Percentiles rank a stretch among this genome's conserved stretches.
Evolutionary conservation across 37 sponge, comb jelly and placozoan genomes (phyloP).

Genomic region (Tethya wilhelma): DNA sequence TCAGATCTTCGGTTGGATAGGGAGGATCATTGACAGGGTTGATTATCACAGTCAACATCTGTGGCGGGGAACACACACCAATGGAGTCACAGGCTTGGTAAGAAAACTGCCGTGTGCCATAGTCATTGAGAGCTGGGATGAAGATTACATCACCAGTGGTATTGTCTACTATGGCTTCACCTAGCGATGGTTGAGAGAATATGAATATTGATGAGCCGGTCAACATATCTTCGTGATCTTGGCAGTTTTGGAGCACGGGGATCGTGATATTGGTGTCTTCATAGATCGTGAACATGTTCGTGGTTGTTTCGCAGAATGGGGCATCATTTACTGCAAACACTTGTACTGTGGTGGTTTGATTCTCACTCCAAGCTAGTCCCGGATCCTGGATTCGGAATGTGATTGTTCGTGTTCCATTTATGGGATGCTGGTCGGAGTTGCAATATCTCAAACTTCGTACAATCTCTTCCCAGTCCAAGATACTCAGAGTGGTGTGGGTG

Average conservation of each 20-base stretch:
- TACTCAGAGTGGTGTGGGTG: slow-evolving; percentile 39
- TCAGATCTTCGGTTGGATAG: slow-evolving; percentile 40
- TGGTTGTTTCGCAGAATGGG: slow-evolving; percentile 33
- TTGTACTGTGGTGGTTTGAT: slow-evolving; percentile 40
- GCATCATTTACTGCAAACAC: slow-evolving; percentile 78
- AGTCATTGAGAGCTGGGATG: slow-evolving; percentile 50
- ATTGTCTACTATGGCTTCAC: slow-evolving; percentile 35
- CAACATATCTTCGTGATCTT: slow-evolving; percentile 80
- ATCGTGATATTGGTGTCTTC: slow-evolving; percentile 80
- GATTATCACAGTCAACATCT: slow-evolving; percentile 56
- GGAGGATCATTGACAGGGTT: slow-evolving; percentile 86
- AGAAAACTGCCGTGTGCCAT: slow-evolving; percentile 53
- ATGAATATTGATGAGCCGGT: slow-evolving; percentile 58
- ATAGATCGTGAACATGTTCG: slow-evolving; percentile 25
- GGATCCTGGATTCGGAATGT: slow-evolving; percentile 73
- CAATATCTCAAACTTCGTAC: slow-evolving; percentile 80
- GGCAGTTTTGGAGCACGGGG: slow-evolving; percentile 61
- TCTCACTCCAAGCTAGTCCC: slow-evolving; percentile 53
- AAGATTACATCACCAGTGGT: slow-evolving; percentile 59
- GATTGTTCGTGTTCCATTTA: slow-evolving; percentile 58
- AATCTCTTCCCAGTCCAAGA: slow-evolving; percentile 49
- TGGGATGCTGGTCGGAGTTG: slow-evolving; percentile 77
- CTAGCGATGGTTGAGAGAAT: slow-evolving; percentile 43
- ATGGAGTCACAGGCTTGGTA: slow-evolving; percentile 83
- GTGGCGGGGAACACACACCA: slow-evolving; percentile 53